Evolutionary conservation across 1,140 invertebrate genomes (phyloP).

Genomic region (Diachasma alloeum): DNA sequence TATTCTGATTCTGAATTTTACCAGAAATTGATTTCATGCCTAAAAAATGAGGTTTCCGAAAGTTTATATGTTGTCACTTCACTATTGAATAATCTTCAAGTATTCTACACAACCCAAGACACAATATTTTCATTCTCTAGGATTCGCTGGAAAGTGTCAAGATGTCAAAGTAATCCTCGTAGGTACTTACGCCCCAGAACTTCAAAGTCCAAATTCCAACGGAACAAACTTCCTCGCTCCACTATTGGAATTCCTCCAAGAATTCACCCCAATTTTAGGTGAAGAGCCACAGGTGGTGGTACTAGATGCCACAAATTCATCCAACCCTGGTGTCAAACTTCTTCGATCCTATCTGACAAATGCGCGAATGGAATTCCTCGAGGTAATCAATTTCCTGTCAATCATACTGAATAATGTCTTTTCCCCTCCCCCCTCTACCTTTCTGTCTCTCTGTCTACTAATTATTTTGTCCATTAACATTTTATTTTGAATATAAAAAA

Average conservation of each 20-base stretch:
- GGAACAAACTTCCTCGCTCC: conserved; percentile 53
- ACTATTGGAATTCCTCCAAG: conserved; percentile 56
- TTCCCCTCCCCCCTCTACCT: not conserved
- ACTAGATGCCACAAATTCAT: conserved; percentile 62
- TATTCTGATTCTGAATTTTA: too few species aligned
- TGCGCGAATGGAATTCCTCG: conserved; percentile 56
- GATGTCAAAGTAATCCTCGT: conserved; percentile 61
- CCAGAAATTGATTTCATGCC: too few species aligned
- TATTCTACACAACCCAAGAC: too few species aligned
- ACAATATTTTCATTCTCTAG: conserved; percentile 38
- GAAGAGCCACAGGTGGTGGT: conserved; percentile 58
- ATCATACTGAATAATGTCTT: not conserved
- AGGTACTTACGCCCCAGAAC: conserved; percentile 61
- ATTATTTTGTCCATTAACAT: conserved; percentile 22
- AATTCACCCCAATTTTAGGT: conserved; percentile 57
- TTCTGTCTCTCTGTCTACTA: not conserved
- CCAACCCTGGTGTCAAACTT: conserved; percentile 61
- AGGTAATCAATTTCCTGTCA: conserved; percentile 48
- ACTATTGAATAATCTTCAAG: too few species aligned
- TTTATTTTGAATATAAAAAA: conserved; percentile 30
- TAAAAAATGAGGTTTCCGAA: too few species aligned
- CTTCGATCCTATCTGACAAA: conserved; percentile 59
- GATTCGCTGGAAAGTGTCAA: conserved; percentile 59
- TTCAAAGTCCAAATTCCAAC: conserved; percentile 54
- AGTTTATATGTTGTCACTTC: too few species aligned